phyloP scores from a whole-genome alignment of 35 echinoderm and acorn worm genomes.

The Heliocidaris tuberculata region DNA sequence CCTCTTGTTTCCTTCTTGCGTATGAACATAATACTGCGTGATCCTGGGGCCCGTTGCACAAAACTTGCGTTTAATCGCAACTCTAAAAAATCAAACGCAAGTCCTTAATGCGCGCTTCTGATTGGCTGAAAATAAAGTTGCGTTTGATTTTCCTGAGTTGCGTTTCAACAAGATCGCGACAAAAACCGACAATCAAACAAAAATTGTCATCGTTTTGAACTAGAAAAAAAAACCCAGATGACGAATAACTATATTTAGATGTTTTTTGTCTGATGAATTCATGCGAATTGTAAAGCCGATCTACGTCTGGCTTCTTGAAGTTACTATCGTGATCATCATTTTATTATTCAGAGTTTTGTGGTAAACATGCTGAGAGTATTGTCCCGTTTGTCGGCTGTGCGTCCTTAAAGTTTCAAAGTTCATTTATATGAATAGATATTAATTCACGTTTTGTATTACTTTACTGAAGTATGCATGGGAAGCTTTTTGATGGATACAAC shows the following conservation, averaged over 20 bases:
- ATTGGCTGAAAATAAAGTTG: too few relatives aligned
- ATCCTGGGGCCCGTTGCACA: too few relatives aligned
- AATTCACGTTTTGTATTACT: background rate
- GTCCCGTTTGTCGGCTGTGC: background rate
- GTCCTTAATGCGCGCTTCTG: too few relatives aligned
- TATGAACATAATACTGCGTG: too few relatives aligned
- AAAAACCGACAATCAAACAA: too few relatives aligned
- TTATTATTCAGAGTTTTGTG: background rate
- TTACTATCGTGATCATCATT: background rate
- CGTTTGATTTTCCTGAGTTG: too few relatives aligned
- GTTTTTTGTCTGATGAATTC: background rate
- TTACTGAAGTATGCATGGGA: background rate
- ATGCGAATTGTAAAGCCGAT: background rate
- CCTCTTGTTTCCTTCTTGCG: too few relatives aligned
- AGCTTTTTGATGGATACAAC: background rate
- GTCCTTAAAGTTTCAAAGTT: background rate
- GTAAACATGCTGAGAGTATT: background rate
- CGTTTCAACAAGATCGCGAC: too few relatives aligned
- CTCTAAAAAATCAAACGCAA: too few relatives aligned
- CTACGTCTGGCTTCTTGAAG: background rate
- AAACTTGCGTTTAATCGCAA: too few relatives aligned
- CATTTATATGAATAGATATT: background rate
- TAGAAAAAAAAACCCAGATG: background rate
- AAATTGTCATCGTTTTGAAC: background rate
- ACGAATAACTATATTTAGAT: too few relatives aligned